phyloP scores from a whole-genome alignment of 2,888 invertebrate species.

The Acanthacorydalis orientalis region DNA sequence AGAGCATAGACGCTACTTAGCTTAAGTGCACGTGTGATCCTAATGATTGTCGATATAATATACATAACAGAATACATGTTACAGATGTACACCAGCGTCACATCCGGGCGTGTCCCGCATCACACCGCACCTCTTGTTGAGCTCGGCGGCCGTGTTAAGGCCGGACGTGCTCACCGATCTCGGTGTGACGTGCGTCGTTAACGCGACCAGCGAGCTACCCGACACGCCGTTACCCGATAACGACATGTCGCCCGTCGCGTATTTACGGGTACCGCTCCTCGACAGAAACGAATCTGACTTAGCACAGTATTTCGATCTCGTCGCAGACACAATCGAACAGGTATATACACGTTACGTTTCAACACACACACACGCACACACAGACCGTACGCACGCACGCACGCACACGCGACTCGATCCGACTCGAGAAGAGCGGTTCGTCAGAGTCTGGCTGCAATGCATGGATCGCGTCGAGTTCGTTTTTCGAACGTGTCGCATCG shows the following conservation, averaged over 20 bases:
- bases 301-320: conserved; percentile 54
- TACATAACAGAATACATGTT: too few species aligned
- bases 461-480: too few species aligned
- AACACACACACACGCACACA: not conserved
- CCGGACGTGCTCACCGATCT: conserved; percentile 48
- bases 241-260: conserved; percentile 32
- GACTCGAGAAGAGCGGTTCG: too few species aligned
- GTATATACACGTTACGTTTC: conserved; percentile 20
- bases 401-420: too few species aligned
- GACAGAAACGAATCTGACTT: conserved; percentile 62
- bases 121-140: conserved; percentile 55
- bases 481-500: too few species aligned
- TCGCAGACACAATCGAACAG: conserved; percentile 61
- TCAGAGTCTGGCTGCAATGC: too few species aligned
- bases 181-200: conserved; percentile 61
- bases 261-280: conserved; percentile 52
- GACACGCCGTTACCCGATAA: conserved; percentile 39
- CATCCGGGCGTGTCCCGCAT: conserved; percentile 45
- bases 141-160: conserved; percentile 60
- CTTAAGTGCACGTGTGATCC: too few species aligned
- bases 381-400: too few species aligned
- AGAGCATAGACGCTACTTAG: too few species aligned
- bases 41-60: too few species aligned
- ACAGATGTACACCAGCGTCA: too few species aligned
- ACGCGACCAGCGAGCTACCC: conserved; percentile 70